Conservation (phyloP, 2,797 vertebrate species). For the Chrysocyon brachyurus region DNA sequence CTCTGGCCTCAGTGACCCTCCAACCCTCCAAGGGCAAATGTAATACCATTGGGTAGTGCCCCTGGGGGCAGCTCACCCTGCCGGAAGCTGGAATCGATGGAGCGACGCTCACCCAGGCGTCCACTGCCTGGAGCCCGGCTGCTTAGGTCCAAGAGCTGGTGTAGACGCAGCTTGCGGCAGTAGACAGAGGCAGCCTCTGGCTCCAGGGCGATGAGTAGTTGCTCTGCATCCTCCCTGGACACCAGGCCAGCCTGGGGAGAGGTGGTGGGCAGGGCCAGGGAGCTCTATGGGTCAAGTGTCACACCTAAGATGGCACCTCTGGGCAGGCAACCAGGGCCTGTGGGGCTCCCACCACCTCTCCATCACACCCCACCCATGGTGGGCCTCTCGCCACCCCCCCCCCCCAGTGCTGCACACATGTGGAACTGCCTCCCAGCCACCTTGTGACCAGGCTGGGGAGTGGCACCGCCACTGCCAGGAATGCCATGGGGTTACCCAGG, state of each 20-base stretch:
- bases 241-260: constrained; percentile 93
- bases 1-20: not conserved
- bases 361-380: not conserved
- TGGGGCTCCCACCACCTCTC: not conserved
- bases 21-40: not conserved
- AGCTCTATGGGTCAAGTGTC: not conserved
- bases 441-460: not conserved
- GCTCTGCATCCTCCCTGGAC: constrained; percentile 92
- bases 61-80: constrained; percentile 90
- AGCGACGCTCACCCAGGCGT: constrained; percentile 85
- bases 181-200: constrained; percentile 97
- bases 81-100: constrained; percentile 95
- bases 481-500: not conserved
- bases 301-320: not conserved
- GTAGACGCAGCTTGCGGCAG: constrained; percentile 96
- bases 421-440: not conserved
- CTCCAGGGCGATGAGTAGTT: constrained; percentile 96
- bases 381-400: not conserved
- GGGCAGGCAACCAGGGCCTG: not conserved
- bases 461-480: not conserved
- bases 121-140: constrained; percentile 88
- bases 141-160: constrained; percentile 96
- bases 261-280: not conserved
- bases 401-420: not conserved
- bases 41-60: not conserved